These are phyloP conservation scores for Papilio machaon DNA, from an alignment of 1,140 invertebrate genomes.

Conservation along the genomic window DNA sequence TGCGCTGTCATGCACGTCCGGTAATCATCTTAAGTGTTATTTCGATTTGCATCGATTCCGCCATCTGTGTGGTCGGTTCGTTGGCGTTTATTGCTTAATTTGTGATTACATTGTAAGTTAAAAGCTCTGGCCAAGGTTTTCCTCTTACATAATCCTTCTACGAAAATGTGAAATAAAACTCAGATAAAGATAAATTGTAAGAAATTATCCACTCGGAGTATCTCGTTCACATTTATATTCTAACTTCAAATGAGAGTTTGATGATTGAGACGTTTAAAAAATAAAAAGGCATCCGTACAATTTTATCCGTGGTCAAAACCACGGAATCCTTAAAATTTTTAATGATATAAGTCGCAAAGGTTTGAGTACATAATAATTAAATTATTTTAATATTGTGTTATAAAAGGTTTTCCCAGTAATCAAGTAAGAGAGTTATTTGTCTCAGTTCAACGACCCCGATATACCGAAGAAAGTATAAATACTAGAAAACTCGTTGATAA, in stretches of 20 bases:
- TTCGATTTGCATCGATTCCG: conserved; percentile 47
- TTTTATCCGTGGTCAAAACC: too few relatives aligned
- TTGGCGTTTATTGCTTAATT: not conserved
- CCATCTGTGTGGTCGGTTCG: conserved; percentile 50
- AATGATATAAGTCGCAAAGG: too few relatives aligned
- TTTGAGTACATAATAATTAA: not conserved
- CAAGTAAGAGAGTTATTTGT: conserved; percentile 29
- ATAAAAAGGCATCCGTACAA: too few relatives aligned
- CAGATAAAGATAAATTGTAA: too few relatives aligned
- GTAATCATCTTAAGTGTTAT: conserved; percentile 55
- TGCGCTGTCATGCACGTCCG: conserved; percentile 54
- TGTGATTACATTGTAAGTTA: conserved; percentile 5
- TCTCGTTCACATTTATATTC: too few relatives aligned
- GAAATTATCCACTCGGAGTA: too few relatives aligned
- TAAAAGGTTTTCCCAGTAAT: not conserved
- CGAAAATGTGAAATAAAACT: too few relatives aligned
- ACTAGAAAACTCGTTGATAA: conserved; percentile 58
- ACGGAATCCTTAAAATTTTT: too few relatives aligned
- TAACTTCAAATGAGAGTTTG: too few relatives aligned
- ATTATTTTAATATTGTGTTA: not conserved
- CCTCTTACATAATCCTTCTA: too few relatives aligned
- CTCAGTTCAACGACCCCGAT: conserved; percentile 26
- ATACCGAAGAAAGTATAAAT: conserved; percentile 52
- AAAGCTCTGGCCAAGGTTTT: too few relatives aligned
- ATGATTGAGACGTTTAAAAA: too few relatives aligned